phyloP scores from a whole-genome alignment of 2,888 invertebrate genomes.

The Pachydiplax longipennis region DNA sequence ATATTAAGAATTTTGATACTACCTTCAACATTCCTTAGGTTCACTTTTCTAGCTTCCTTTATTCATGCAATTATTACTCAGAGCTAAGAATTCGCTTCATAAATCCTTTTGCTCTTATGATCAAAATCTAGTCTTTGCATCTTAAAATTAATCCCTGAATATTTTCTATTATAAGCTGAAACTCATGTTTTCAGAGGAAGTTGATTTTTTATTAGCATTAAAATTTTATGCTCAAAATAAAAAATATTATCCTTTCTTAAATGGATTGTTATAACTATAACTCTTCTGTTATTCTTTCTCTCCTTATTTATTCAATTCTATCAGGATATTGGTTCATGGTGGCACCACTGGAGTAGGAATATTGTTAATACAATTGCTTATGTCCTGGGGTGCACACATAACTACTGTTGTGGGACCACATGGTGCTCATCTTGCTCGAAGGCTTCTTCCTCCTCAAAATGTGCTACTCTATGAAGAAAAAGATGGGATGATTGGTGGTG shows the following conservation, averaged over 20 bases:
- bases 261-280: no score
- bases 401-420: slow-evolving; percentile 63
- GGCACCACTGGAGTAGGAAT: slow-evolving; percentile 68
- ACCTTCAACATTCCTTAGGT: no score
- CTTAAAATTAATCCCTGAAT: no score
- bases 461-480: slow-evolving; percentile 59
- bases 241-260: no score
- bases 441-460: slow-evolving; percentile 66
- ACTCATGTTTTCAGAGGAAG: background rate
- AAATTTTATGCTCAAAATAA: no score
- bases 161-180: background rate
- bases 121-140: no score
- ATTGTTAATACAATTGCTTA: slow-evolving; percentile 66
- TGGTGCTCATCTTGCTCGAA: slow-evolving; percentile 64
- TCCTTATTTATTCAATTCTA: background rate
- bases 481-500: slow-evolving; percentile 52
- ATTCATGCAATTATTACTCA: no score
- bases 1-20: no score
- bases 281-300: slow-evolving; percentile 3
- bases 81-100: no score
- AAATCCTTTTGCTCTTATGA: no score
- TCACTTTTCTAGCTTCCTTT: no score
- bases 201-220: no score
- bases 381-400: slow-evolving; percentile 66
- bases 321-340: slow-evolving; percentile 66